Evolutionary conservation across 2,888 invertebrate genomes (phyloP), one percentile per base, ranked within the genome.

Genomic region (Hypolimnas misippus): DNA sequence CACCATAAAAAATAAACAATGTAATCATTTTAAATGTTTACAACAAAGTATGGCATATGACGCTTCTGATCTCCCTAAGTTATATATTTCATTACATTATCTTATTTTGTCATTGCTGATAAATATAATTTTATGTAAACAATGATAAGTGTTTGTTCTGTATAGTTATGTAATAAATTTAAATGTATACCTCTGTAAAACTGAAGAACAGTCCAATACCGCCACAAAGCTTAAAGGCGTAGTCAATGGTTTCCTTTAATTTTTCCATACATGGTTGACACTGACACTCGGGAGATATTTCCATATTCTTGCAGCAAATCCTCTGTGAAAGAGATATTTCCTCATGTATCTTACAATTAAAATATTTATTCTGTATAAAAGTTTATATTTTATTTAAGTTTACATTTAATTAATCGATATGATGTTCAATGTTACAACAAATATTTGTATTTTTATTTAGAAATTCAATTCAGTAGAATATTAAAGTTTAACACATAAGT

Each of bases 121-220:
- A 49, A 29, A 49, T 14, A 14, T 14, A 8, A n/a, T 1, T 38
- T 1, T 38, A 38, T n/a, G 25, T 25, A 2, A 25, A 17, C 5
- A 42, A 16, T 17, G 3, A n/a, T 42, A n/a, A 42, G 16, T 1
- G 7, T 16, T 7, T 4, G 10, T 46, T 10, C 4, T 21, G 21
- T 25, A 3, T 7, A 2, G 19, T 8, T 44, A 6, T 44, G 7
- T 21, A 44, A 25, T n/a, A 19, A 19, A 19, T 29, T 49, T 2
- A 14, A 25, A 12, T 19, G 14, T 3, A 17, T 50, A 98, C 98
- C 97, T 98, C 98, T 51, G 98, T 98, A 81, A 98, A 98, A 82
- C 98, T 98, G 93, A 99, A 99, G 93, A 99, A 98, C 25, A 99
- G 93, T 61, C 98, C 98, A 75, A 98, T 96, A 65, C 97, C 97